phyloP scores from a whole-genome alignment of 92 coral and sea anemone genomes.

The Muricea muricata region DNA sequence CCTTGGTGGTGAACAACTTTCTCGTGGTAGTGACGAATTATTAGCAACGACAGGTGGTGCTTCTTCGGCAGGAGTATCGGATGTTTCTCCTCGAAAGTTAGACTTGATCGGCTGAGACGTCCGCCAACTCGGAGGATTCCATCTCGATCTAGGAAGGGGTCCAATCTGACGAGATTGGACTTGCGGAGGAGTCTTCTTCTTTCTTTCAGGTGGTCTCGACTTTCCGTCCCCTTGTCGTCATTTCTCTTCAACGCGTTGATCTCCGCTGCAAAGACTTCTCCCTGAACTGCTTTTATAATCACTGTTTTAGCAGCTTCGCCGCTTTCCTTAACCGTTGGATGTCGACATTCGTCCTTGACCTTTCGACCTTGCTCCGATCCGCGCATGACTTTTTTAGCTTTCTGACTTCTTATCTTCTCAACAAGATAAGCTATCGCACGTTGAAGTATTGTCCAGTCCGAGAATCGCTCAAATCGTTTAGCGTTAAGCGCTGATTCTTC shows the following conservation, averaged over 20 bases:
- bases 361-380: background rate
- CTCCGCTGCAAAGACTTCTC: background rate
- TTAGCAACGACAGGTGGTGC: conserved; percentile 35
- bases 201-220: background rate
- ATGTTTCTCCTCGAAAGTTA: conserved; percentile 38
- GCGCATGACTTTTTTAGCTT: background rate
- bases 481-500: too few species aligned
- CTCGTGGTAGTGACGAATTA: conserved; percentile 38
- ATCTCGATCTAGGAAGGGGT: conserved; percentile 23
- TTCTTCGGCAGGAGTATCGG: conserved; percentile 46
- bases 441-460: conserved; percentile 18
- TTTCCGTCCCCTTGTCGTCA: background rate
- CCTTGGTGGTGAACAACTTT: conserved; percentile 38
- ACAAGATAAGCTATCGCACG: conserved; percentile 15
- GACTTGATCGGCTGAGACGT: conserved; percentile 28
- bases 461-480: conserved; percentile 41
- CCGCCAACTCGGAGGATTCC: conserved; percentile 58
- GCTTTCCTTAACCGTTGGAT: background rate
- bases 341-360: background rate
- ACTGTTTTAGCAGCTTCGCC: background rate
- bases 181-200: background rate
- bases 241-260: background rate
- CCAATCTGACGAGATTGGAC: background rate
- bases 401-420: background rate
- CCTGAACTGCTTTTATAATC: background rate